These are phyloP conservation scores for Macropus fuliginosus DNA, from an alignment of 2,797 vertebrate species.

Conservation along the genomic window DNA sequence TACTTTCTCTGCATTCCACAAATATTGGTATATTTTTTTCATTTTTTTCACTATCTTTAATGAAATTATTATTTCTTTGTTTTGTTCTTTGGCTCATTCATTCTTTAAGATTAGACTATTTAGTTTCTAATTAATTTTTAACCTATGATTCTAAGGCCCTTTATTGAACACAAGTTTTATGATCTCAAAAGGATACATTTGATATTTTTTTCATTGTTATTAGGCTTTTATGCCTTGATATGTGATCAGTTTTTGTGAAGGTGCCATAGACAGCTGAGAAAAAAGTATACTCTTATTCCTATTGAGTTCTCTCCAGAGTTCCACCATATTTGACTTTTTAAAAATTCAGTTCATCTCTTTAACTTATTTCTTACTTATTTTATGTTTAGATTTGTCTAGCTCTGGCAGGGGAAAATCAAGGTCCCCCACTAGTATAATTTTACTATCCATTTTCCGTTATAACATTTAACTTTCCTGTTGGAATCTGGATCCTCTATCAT, in stretches of 20 bases:
- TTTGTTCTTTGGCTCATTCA: neutral
- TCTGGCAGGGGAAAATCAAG: neutral
- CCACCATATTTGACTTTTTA: neutral
- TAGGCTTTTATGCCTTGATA: neutral
- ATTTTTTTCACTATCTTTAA: neutral
- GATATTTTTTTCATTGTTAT: neutral
- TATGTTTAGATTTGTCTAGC: neutral
- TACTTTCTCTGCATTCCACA: neutral
- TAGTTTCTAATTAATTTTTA: too few species aligned
- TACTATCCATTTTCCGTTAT: neutral
- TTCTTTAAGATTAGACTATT: neutral
- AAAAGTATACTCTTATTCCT: neutral
- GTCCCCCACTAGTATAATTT: neutral
- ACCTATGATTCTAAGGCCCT: neutral
- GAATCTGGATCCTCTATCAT: neutral
- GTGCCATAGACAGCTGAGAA: neutral
- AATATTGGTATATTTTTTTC: neutral
- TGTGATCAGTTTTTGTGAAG: neutral
- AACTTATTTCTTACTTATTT: neutral
- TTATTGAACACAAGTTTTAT: neutral
- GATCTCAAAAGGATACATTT: neutral
- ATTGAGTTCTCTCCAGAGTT: neutral
- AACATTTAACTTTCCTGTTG: neutral
- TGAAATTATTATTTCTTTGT: neutral
- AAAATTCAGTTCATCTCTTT: neutral